Base-by-base conservation (phyloP, 2,113 vertebrate species). In the Gymnogyps californianus region DNA sequence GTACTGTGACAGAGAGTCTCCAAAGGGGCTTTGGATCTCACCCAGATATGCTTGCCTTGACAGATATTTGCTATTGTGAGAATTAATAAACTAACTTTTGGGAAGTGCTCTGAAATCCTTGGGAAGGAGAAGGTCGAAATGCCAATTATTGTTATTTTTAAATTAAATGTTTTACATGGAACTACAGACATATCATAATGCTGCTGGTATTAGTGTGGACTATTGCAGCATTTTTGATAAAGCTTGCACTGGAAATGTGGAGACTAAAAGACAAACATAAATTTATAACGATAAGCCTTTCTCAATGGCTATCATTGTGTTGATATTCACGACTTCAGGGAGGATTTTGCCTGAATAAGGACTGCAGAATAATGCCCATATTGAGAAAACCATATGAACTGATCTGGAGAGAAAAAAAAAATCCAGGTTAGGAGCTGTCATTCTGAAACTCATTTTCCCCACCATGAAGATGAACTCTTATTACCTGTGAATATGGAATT, bases 401-500 rank as follows among this genome's bases (percentile, higher is more conserved):
- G 89, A 95, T 81, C 32, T 87, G 58, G 75, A 91, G 81, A 70
- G 46, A 46, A 87, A 85, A 75, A 91, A 76, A 93, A 91, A 36
- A 74, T 10, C 8, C 90, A 89, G 64, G 93, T 91, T 96, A 91
- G 88, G 58, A 91, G 80, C 89, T 97, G 97, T 97, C 97, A 97
- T 97, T 93, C 94, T 95, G 89, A 96, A 98, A 96, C 93, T 97
- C 96, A 92, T 96, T 97, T 97, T 97, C 95, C 55, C 95, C 96
- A 97, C 96, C 94, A 77, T 84, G 96, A 97, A 95, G 94, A 89
- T 95, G 96, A 97, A 89, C 92, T 95, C 93, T 97, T 97, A 97
- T 97, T 97, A 97, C 97, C 94, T 97, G 97, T 96, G 97, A 97
- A 98, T 98, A 95, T 83, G 66, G 92, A 96, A 97, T 97, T 98